These are phyloP conservation scores for Cantharis rufa DNA, from an alignment of 2,888 invertebrate genomes.

Conservation along the genomic window DNA sequence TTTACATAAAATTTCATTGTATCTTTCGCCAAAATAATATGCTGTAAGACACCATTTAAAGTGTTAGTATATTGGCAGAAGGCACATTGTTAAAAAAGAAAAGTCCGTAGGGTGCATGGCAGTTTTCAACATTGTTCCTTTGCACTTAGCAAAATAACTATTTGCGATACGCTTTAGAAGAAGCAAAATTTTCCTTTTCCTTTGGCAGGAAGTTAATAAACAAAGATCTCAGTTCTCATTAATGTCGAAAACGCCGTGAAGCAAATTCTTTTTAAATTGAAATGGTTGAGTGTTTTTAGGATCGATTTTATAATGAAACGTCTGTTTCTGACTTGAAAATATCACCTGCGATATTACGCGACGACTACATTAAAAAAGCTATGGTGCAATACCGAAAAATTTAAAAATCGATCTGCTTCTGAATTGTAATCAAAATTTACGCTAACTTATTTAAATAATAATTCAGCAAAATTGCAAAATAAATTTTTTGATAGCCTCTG, in stretches of 20 bases:
- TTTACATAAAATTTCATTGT: too few species aligned
- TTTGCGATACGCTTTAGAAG: neutral
- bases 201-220: neutral
- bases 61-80: neutral
- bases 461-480: too few species aligned
- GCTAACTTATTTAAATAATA: too few species aligned
- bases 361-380: neutral
- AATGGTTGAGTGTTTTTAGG: neutral
- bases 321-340: neutral
- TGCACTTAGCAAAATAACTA: neutral
- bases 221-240: neutral
- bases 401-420: neutral
- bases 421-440: too few species aligned
- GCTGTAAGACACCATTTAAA: neutral
- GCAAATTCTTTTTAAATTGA: neutral
- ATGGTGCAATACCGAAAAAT: neutral
- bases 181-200: neutral
- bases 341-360: neutral
- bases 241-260: neutral
- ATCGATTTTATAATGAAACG: neutral
- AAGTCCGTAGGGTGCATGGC: neutral
- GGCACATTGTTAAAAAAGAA: neutral
- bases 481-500: too few species aligned
- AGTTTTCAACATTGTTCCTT: neutral
- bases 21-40: neutral